A percentile compares a stretch with the other conserved stretches of the same genome.
Evolutionary conservation across 2,888 invertebrate genomes (phyloP).

Genomic region (Leptinotarsa tumamoca): DNA sequence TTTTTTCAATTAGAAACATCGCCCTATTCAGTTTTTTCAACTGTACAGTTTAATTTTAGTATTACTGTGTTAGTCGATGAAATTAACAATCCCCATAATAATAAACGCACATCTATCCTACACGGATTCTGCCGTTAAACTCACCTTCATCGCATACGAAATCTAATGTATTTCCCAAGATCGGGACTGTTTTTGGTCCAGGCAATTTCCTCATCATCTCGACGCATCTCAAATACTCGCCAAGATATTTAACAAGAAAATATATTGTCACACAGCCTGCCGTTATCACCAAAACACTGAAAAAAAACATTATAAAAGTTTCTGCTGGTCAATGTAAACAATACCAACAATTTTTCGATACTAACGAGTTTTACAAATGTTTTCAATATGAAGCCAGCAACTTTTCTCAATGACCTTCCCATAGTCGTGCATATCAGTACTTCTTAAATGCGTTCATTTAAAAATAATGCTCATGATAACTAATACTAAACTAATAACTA

Average conservation of each 20-base stretch:
- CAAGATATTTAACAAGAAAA: background rate
- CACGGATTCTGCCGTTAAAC: too few species aligned
- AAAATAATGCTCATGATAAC: too few species aligned
- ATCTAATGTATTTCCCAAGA: conserved; percentile 24
- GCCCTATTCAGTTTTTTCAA: too few species aligned
- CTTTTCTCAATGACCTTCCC: background rate
- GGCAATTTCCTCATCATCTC: background rate
- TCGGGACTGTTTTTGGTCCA: conserved; percentile 8
- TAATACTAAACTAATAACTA: too few species aligned
- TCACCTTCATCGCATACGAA: conserved; percentile 22
- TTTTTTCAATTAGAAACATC: too few species aligned
- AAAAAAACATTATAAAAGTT: background rate
- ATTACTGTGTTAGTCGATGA: too few species aligned
- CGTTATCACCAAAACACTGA: background rate
- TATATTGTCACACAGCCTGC: background rate
- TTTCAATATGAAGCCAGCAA: background rate
- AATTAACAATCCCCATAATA: too few species aligned
- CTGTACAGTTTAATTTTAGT: too few species aligned
- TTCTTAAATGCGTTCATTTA: too few species aligned
- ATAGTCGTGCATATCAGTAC: too few species aligned
- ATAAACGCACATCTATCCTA: too few species aligned
- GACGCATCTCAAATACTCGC: conserved; percentile 4
- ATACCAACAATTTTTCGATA: background rate
- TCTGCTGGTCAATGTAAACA: too few species aligned
- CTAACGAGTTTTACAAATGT: background rate